Base-by-base conservation (phyloP, 2,113 vertebrate species). In the Lasiurus borealis region DNA sequence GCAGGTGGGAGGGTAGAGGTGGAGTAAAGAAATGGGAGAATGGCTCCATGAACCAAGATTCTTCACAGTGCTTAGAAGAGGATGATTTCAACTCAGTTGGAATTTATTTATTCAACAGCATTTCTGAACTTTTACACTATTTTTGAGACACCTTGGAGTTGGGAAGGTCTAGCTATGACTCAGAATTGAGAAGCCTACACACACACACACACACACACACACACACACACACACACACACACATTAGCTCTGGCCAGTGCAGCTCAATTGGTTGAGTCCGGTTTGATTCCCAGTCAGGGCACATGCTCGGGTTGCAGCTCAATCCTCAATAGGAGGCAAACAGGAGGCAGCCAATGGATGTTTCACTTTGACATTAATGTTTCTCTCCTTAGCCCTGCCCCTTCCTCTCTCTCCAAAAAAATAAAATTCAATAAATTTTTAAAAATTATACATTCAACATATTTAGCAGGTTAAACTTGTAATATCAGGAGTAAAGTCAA, bases 401-500 rank as follows among this genome's bases (percentile, higher is more conserved):
- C 62, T 59, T 59, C 57, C 25, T 31, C 64, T 66, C 29, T 31
- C 29, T 66, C 64, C 31, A 31, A 66, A 66, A 66, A 66, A 66
- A 66, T 31, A 31, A 66, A 66, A 66, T 15, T 31, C 29, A 66
- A 66, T 64, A 29, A 64, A 64, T 29, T 62, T 40, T 40, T 27
- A 86, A 48, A 76, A 50, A 5, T 68, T 62, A 81, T 75, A 50
- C 12, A 64, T 71, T 76, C 14, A 93, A 66, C 16, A 57, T 77
- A 40, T 62, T 73, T 50, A 64, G 4, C 13, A 25, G 50, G n/a
- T 93, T 88, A 76, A 72, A 40, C 36, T 84, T 84, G 71, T 88
- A 86, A 91, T 27, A 82, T 15, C 5, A 50, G 80, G 25, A 91
- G 44, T 54, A 91, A 94, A 94, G 78, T 84, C 31, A 85, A 94